Evolutionary conservation across 1,140 invertebrate species (phyloP).

Genomic region (Pseudobourletiella spinata): DNA sequence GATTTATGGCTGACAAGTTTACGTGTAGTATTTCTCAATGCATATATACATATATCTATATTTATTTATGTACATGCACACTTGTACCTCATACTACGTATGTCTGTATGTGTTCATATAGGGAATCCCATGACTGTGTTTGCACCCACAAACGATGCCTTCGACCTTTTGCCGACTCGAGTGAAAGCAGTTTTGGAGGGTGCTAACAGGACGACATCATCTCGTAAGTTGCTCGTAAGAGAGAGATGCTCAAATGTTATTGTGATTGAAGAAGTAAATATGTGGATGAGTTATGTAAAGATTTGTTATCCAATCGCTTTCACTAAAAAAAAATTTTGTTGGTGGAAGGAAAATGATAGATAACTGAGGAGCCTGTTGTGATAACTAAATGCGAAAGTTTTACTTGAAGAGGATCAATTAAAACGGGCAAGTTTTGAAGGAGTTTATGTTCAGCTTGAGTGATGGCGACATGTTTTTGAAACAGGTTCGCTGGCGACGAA

Average conservation of each 20-base stretch:
- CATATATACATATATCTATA: background rate
- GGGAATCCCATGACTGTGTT: conserved; percentile 36
- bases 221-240: conserved; percentile 25
- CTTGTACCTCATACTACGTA: background rate
- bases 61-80: background rate
- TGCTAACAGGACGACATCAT: conserved; percentile 14
- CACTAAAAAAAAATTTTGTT: no score
- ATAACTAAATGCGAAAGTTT: no score
- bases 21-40: background rate
- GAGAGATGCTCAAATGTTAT: no score
- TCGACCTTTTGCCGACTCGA: conserved; percentile 28
- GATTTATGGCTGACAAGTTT: conserved; percentile 12
- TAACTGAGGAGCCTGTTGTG: no score
- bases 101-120: conserved; percentile 2
- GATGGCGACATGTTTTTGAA: no score
- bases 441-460: background rate
- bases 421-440: background rate
- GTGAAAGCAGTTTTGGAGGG: conserved; percentile 29
- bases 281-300: background rate
- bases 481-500: conserved; percentile 16
- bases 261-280: background rate
- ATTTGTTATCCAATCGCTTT: no score
- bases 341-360: no score
- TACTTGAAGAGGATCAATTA: no score
- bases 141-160: conserved; percentile 36